Conservation (phyloP, 1,140 invertebrate species). For the Zaprionus capensis region DNA sequence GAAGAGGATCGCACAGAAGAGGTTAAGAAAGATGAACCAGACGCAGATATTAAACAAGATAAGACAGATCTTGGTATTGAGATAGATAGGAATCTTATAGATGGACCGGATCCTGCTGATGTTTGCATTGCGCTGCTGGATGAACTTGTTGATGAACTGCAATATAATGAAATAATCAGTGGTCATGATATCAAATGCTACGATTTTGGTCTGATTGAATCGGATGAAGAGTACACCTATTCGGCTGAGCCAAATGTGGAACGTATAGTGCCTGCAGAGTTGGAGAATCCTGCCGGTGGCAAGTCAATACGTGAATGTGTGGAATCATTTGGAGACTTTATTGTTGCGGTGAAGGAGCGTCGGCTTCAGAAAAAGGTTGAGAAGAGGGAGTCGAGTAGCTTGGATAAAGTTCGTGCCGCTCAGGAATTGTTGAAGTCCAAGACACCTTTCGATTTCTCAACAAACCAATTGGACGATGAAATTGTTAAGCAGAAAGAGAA, state of each 20-base stretch:
- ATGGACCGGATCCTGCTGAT: constrained; percentile 6
- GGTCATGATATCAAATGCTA: constrained; percentile 41
- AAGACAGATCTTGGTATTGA: no score
- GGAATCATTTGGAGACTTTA: constrained; percentile 52
- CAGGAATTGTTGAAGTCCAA: constrained; percentile 46
- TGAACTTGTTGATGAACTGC: constrained; percentile 54
- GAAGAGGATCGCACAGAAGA: not conserved
- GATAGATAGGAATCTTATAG: not conserved
- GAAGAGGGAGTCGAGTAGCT: not conserved
- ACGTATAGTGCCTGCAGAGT: constrained; percentile 25
- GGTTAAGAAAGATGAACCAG: not conserved
- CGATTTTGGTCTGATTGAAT: constrained; percentile 64
- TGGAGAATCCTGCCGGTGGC: constrained; percentile 59
- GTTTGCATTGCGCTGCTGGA: constrained; percentile 40
- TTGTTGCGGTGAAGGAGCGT: constrained; percentile 26
- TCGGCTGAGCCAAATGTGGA: constrained; percentile 53
- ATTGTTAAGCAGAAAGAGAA: constrained; percentile 44
- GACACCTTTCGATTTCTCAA: constrained; percentile 37
- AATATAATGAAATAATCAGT: constrained; percentile 15
- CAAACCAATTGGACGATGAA: constrained; percentile 45
- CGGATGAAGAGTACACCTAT: constrained; percentile 71
- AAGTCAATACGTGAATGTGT: constrained; percentile 65
- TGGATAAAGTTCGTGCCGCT: constrained; percentile 54
- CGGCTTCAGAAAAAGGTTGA: constrained; percentile 1
- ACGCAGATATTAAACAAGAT: not conserved